phyloP scores from a whole-genome alignment of 2,797 vertebrate genomes.

The Dipus sagitta region DNA sequence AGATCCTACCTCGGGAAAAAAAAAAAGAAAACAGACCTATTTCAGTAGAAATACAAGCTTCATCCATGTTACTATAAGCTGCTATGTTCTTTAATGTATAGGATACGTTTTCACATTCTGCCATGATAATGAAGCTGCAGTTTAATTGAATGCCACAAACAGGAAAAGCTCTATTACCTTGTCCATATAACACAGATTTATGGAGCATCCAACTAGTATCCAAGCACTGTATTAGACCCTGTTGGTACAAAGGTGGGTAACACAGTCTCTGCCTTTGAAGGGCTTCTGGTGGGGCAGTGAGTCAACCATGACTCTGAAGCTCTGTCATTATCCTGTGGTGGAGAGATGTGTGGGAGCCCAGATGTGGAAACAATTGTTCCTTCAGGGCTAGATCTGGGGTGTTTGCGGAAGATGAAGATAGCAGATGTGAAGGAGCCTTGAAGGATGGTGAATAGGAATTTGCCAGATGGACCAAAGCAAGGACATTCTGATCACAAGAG shows the following conservation, averaged over 20 bases:
- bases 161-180: constrained; percentile 70
- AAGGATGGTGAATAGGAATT: neutral
- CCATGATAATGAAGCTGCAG: constrained; percentile 11
- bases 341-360: constrained; percentile 7
- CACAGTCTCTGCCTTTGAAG: constrained; percentile 59
- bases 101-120: neutral
- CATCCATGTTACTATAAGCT: neutral
- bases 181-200: constrained; percentile 52
- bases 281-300: neutral
- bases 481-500: neutral
- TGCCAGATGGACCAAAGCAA: neutral
- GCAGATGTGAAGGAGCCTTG: neutral
- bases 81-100: neutral
- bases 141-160: constrained; percentile 47
- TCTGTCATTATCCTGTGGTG: neutral
- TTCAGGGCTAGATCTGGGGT: neutral
- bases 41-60: constrained; percentile 9
- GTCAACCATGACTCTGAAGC: constrained; percentile 13
- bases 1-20: no score
- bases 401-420: neutral
- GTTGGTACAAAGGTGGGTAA: constrained; percentile 9
- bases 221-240: constrained; percentile 44
- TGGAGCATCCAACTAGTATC: constrained; percentile 65
- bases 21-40: neutral
- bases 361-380: constrained; percentile 19